Conservation (phyloP, 1,140 invertebrate species). For the Solenopsis fugax region DNA sequence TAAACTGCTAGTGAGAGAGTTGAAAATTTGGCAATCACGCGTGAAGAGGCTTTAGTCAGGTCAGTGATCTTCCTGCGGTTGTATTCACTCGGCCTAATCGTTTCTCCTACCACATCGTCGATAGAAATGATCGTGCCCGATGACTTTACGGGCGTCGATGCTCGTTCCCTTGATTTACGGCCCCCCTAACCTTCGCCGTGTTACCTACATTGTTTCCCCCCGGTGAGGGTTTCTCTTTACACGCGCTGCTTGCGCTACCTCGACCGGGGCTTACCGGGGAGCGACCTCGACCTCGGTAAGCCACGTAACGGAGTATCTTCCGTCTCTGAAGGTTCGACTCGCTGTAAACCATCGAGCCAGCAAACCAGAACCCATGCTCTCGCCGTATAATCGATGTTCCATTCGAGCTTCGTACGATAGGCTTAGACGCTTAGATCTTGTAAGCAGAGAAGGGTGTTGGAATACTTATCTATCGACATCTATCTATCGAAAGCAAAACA, state of each 20-base stretch:
- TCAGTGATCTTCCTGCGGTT: slow-evolving; percentile 43
- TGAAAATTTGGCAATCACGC: slow-evolving; percentile 5
- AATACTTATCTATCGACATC: slow-evolving; percentile 19
- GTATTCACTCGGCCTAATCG: slow-evolving; percentile 71
- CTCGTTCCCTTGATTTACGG: slow-evolving; percentile 84
- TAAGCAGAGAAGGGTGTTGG: slow-evolving; percentile 5
- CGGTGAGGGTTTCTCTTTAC: slow-evolving; percentile 71
- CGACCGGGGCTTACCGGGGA: slow-evolving; percentile 38
- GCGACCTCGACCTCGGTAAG: slow-evolving; percentile 75
- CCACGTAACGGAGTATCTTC: slow-evolving; percentile 61
- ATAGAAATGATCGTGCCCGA: slow-evolving; percentile 80
- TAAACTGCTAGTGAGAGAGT: neutral
- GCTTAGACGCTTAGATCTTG: slow-evolving; percentile 8
- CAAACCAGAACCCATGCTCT: slow-evolving; percentile 54
- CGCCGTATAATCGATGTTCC: slow-evolving; percentile 60
- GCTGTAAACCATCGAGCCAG: slow-evolving; percentile 58
- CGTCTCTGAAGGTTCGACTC: slow-evolving; percentile 48
- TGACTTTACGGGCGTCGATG: slow-evolving; percentile 84
- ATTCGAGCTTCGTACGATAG: slow-evolving; percentile 8
- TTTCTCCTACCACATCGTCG: slow-evolving; percentile 65
- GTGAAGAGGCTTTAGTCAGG: slow-evolving; percentile 16
- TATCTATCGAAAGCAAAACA: slow-evolving; percentile 10
- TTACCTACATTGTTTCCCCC: slow-evolving; percentile 80
- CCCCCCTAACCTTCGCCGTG: slow-evolving; percentile 81
- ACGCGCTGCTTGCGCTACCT: slow-evolving; percentile 66